Evolutionary conservation across 1,140 invertebrate genomes (phyloP), one percentile per base, ranked within the genome.

Genomic region (Psilanteris sp.): DNA sequence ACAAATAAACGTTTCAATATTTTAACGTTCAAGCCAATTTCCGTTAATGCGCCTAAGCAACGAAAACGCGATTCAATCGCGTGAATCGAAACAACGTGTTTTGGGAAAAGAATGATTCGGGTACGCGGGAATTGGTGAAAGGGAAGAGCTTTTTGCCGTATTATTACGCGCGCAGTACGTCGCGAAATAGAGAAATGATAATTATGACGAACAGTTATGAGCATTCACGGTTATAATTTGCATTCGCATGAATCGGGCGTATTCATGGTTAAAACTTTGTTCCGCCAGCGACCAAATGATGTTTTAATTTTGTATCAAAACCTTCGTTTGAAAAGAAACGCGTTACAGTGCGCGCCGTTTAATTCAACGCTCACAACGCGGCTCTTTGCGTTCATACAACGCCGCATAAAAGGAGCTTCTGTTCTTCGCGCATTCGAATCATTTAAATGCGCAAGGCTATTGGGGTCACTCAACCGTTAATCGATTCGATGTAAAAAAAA

Each of bases 381-480:
- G 13, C 36, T 71, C 57, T 72, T 57, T 55, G 50, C 67, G 46
- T 24, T 61, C 22, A 18, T 24, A n/a, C n/a, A 54, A 16, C 24
- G 36, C 31, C 37, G 39, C 68, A 72, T 57, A 72, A 72, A 72
- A 72, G 68, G 11, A 46, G 48, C 68, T 48, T 62, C 68, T 72
- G 68, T 72, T 72, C 57, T 39, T 39, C 20, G 39, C 26, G 22
- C 24, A 5, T 11, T 44, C 31, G 39, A 27, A 43, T 54, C 54
- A 55, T 61, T 72, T 71, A 62, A 55, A 72, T 43, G 32, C 57
- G 39, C 39, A 15, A 61, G 43, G 32, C 59, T 57, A 64, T 73
- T 46, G 16, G 50, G 68, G 68, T 73, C 57, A 73, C 59, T 73
- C 68, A 64, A 73, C 68, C 68, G 68, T 71, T 73, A 73, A 73